These are phyloP conservation scores for Salticus scenicus DNA, from an alignment of 2,888 invertebrate genomes.

Conservation along the genomic window DNA sequence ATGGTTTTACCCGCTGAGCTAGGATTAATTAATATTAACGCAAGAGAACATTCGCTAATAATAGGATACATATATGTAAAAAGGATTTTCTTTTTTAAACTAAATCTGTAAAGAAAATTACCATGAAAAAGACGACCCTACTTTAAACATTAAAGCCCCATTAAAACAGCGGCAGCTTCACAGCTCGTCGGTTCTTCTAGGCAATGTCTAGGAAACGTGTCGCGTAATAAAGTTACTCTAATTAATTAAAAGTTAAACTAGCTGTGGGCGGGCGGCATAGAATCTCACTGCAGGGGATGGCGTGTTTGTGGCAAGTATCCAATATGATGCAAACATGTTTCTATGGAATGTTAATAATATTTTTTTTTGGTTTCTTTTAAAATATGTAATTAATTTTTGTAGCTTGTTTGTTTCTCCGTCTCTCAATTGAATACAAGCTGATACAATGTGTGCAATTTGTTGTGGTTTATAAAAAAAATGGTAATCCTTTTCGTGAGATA, in stretches of 20 bases:
- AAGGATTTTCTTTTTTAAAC: neutral
- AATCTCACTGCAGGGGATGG: constrained; percentile 21
- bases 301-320: constrained; percentile 64
- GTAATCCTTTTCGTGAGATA: too few relatives aligned
- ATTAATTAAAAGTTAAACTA: constrained; percentile 70
- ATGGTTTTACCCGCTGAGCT: constrained; percentile 19
- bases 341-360: constrained; percentile 36
- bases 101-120: constrained; percentile 33
- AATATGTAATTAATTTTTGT: constrained; percentile 52
- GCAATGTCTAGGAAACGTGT: constrained; percentile 62
- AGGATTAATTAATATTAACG: constrained; percentile 66
- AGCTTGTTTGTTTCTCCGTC: too few relatives aligned
- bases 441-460: too few relatives aligned
- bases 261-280: constrained; percentile 11
- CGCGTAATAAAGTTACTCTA: constrained; percentile 63
- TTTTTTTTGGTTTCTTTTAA: constrained; percentile 45
- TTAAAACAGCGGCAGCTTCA: constrained; percentile 61
- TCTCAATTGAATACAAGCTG: too few relatives aligned
- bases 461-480: too few relatives aligned
- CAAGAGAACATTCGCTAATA: constrained; percentile 30
- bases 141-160: constrained; percentile 69
- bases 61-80: constrained; percentile 30
- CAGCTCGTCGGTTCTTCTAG: constrained; percentile 32
- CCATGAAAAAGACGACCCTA: constrained; percentile 4
- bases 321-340: constrained; percentile 56